Evolutionary conservation across 2,797 vertebrate genomes (phyloP).

Genomic region (Hirundo rustica): DNA sequence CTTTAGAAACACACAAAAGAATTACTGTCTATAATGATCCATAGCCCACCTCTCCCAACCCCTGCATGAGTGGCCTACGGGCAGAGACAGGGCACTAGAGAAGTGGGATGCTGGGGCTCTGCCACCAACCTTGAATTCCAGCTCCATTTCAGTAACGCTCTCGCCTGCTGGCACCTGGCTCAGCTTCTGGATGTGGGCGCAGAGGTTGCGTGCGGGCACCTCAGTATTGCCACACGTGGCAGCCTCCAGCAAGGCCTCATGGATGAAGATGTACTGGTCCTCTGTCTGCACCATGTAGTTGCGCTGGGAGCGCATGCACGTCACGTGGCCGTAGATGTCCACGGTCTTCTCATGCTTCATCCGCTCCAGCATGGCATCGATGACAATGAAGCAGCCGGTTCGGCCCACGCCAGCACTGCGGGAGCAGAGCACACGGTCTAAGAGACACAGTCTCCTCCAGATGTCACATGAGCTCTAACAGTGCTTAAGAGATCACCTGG

Average conservation of each 20-base stretch:
- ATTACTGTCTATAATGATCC: background rate
- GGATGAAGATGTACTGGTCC: conserved; percentile 97
- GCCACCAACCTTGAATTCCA: conserved; percentile 91
- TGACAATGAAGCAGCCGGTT: conserved; percentile 94
- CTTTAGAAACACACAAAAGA: conserved; percentile 25
- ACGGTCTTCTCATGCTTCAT: conserved; percentile 95
- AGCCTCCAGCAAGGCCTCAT: conserved; percentile 92
- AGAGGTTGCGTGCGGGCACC: conserved; percentile 90
- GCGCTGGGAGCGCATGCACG: conserved; percentile 93
- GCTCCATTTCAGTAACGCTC: conserved; percentile 89
- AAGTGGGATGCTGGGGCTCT: background rate
- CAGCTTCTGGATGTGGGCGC: conserved; percentile 94
- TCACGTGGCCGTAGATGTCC: conserved; percentile 96
- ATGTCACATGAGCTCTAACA: background rate
- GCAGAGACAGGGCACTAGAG: background rate
- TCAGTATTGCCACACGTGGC: conserved; percentile 89
- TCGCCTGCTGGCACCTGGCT: conserved; percentile 86
- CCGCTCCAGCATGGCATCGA: conserved; percentile 95
- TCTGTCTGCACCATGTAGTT: conserved; percentile 99
- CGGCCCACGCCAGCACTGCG: conserved; percentile 91
- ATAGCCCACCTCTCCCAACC: background rate
- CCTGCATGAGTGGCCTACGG: accelerated
- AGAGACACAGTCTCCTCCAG: background rate
- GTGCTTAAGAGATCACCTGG: background rate
- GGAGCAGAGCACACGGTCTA: background rate